Conservation (phyloP, 2,797 vertebrate genomes). For the Hylomyscus alleni region DNA sequence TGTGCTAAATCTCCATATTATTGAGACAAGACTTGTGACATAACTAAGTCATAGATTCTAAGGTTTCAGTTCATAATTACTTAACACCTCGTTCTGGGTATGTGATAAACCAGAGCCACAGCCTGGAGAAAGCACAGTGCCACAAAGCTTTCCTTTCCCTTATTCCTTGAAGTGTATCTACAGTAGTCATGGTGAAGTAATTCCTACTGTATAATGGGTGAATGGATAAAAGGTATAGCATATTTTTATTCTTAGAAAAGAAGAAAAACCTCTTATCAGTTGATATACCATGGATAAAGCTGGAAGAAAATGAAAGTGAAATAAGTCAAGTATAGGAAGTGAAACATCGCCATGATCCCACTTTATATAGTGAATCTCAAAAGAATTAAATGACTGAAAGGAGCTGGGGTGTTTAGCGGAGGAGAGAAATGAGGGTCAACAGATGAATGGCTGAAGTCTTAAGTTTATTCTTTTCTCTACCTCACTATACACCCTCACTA, state of each 20-base stretch:
- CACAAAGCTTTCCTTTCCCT: background rate
- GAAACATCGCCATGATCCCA: background rate
- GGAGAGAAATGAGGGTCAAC: background rate
- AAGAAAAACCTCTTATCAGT: background rate
- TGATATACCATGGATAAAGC: background rate
- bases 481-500: background rate
- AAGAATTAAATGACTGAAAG: background rate
- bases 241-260: background rate
- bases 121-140: background rate
- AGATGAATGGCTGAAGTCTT: no score
- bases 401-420: background rate
- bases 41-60: background rate
- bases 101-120: background rate
- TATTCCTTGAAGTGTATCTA: background rate
- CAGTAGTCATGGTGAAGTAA: background rate
- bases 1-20: background rate
- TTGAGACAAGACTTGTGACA: background rate
- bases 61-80: background rate
- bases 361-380: background rate
- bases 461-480: background rate
- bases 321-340: background rate
- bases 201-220: background rate
- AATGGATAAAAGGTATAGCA: background rate
- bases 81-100: background rate
- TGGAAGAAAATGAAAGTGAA: background rate